Conservation (phyloP, 92 coral and sea anemone genomes). For the Phenganax subtilis region DNA sequence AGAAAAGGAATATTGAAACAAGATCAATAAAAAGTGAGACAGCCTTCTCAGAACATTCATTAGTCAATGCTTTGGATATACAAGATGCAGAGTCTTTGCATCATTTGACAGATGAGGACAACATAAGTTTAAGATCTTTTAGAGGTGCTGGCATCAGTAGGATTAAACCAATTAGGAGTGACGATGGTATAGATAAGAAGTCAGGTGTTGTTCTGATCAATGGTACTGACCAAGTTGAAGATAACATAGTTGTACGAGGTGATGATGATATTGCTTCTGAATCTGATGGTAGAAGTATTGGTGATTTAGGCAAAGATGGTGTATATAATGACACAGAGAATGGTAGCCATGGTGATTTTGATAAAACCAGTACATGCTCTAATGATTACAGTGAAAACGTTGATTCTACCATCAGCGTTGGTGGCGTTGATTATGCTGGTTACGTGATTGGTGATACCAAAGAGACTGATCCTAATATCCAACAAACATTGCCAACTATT, state of each 20-base stretch:
- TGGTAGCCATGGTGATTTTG: conserved; percentile 16
- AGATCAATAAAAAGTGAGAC: background rate
- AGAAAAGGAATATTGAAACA: background rate
- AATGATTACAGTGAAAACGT: conserved; percentile 18
- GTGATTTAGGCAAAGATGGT: conserved; percentile 25
- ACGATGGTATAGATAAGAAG: background rate
- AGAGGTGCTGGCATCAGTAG: conserved; percentile 15
- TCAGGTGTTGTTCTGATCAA: conserved; percentile 3
- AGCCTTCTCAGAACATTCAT: background rate
- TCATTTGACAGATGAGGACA: conserved; percentile 1
- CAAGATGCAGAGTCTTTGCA: conserved; percentile 18
- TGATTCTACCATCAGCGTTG: background rate
- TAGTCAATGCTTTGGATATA: conserved; percentile 18
- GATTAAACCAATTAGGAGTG: background rate
- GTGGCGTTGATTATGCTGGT: conserved; percentile 9
- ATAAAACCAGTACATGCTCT: background rate
- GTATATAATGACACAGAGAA: background rate
- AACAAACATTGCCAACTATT: background rate
- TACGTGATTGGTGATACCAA: background rate
- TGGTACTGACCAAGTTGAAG: conserved; percentile 33
- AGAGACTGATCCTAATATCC: background rate
- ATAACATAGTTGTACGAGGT: conserved; percentile 22
- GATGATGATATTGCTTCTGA: conserved; percentile 44
- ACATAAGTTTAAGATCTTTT: conserved; percentile 15
- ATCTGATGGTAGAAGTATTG: background rate